Base-by-base conservation (phyloP, 2,113 vertebrate species). In the Myotis lucifugus region DNA sequence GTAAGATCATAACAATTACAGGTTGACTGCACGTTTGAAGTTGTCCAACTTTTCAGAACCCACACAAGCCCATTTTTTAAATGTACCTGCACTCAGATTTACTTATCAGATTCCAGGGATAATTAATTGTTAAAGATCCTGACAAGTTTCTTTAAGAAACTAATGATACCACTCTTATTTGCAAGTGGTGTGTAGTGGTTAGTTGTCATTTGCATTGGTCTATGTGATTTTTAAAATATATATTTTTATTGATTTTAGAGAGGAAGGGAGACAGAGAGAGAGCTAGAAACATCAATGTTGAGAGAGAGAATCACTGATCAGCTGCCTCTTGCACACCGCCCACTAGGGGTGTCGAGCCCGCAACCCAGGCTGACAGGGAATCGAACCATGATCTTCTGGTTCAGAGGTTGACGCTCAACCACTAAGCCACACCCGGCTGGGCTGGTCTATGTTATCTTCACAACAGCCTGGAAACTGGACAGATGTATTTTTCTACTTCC, bases 61-160 rank as follows among this genome's bases (percentile, higher is more conserved):
- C 13, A 90, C 67, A 74, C 3, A 77, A 70, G 66, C 54, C 8
- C 64, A 56, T 85, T 96, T 88, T 54, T 56, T 46, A 93, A 92
- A 87, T 87, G 56, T 34, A 70, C 25, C 19, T 90, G 1, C 46
- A 67, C 52, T 50, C 66, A 66, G 52, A 59, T 70, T 85, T 74
- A 84, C 52, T 95, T 73, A 86, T 81, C 79, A 84, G 42, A 67
- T 46, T 72, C 34, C 48, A 83, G n/a, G 54, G 79, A 64, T 91
- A 29, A 70, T 42, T 32, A 14, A 52, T 66, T 37, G 56, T n/a
- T 72, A 21, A 82, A 84, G 78, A 46, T 70, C 19, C 59, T 52
- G 23, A 72, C 34, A 70, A n/a, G 52, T 19, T 67, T 69, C 69
- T 82, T 72, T 73, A 79, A 66, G 37, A 92, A 93, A 88, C 12